phyloP scores from a whole-genome alignment of 2,113 vertebrate genomes.

The Nerophis lumbriciformis region DNA sequence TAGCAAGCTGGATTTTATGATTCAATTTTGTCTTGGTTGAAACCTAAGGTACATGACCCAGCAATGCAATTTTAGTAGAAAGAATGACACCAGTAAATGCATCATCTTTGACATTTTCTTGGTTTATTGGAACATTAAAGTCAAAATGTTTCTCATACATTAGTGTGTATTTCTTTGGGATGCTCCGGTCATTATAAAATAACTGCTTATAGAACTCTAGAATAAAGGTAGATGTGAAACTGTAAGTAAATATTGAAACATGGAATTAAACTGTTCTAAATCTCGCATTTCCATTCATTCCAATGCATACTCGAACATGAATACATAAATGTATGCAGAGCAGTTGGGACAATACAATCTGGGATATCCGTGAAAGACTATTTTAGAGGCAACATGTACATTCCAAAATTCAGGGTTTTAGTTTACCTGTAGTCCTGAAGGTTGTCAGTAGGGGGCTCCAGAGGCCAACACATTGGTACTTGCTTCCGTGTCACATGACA shows the following conservation, averaged over 20 bases:
- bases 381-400: neutral
- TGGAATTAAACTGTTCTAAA: too few relatives aligned
- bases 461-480: neutral
- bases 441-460: constrained; percentile 22
- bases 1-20: neutral
- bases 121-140: constrained; percentile 10
- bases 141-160: constrained; percentile 3
- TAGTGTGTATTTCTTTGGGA: neutral
- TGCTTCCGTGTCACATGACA: neutral
- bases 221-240: too few relatives aligned
- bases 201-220: too few relatives aligned
- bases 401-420: neutral
- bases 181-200: too few relatives aligned
- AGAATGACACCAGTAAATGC: neutral
- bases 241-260: too few relatives aligned
- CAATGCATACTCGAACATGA: too few relatives aligned
- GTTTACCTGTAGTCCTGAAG: neutral
- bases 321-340: too few relatives aligned
- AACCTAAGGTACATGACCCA: neutral
- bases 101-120: neutral
- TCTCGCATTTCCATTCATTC: too few relatives aligned
- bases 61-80: neutral
- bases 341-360: too few relatives aligned
- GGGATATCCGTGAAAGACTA: too few relatives aligned
- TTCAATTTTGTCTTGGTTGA: neutral